Evolutionary conservation across 2,888 invertebrate species (phyloP), one percentile per base, ranked within the genome.

Genomic region (Blastobasis adustella): DNA sequence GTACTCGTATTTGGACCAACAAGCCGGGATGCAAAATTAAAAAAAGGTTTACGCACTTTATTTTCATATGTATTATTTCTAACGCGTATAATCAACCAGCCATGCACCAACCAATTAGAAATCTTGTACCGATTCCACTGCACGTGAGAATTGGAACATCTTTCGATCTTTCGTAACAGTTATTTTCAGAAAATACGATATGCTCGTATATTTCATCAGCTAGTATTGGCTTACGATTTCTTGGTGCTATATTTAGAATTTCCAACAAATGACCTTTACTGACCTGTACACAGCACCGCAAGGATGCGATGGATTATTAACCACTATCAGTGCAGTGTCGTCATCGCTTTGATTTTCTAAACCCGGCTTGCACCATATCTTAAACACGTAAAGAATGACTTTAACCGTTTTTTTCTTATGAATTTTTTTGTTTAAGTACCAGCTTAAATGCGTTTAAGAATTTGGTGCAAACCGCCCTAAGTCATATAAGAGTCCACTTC

Each of bases 171-270:
- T n/a, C n/a, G n/a, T n/a, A n/a, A 73, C 94, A 98, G 63, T 91
- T 90, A 58, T 93, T 89, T 5, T 94, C 95, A 36, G 94, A 93
- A 76, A 97, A 98, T 10, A 96, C 96, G 76, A 99, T 93, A 75
- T 97, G 94, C 73, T 98, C 98, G 80, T 99, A 99, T 73, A 99
- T 98, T 91, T 99, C 99, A 82, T 99, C 99, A 10, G 98, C 97
- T 69, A 99, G 97, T 57, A 99, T 94, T 9, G 98, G 97, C 44
- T 98, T 84, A 71, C 90, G 92, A 73, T 96, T 90, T 63, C 92
- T 91, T 49, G 92, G 91, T 5, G 97, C 97, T 46, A 98, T 86
- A 10, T 91, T 91, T 50, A 99, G 86, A 57, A 99, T 93, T 61
- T 94, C 93, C 60, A 88, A 79, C 50, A 99, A 89, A 79, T 99